Evolutionary conservation across 2,888 invertebrate species (phyloP), one percentile per base, ranked within the genome.

Genomic region (Leucophenga montana): DNA sequence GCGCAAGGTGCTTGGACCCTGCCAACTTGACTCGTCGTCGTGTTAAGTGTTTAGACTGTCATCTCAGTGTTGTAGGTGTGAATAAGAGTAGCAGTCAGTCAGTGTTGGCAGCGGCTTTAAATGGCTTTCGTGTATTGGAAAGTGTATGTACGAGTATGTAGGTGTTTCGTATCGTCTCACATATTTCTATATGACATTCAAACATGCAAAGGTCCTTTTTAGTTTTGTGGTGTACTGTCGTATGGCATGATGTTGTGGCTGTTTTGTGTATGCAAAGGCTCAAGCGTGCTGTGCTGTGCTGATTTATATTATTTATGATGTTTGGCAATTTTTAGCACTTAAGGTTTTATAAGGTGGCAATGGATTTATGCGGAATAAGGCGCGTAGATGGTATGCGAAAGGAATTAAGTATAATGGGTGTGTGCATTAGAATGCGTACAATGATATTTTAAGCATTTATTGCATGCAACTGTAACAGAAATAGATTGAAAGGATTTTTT

Each of bases 261-360:
- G 18, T 50, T 50, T 50, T 50, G 50, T 50, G 8, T 22, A 54
- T 54, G 9, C 18, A 54, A 54, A 54, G 54, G 54, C 22, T 22
- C 54, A 54, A 18, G n/a, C 11, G 18, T 54, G 54, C 54, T 61
- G 18, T 54, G 54, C 54, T 61, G 16, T 64, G 48, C 62, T 81
- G 81, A 81, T 81, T 81, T 81, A 81, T 81, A 81, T 81, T 84
- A 83, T 81, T 81, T 83, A 84, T 84, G 81, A 81, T 81, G 84
- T 81, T 84, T 77, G 74, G 81, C 84, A 74, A 81, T 81, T 81
- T 84, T 77, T 75, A 84, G 81, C 84, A 83, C 81, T 83, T 77
- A 48, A 64, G 62, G 22, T 56, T 64, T 64, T 64, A 61, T 61
- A 61, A 61, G 61, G 61, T 61, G 61, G 61, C 61, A 61, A 61